Evolutionary conservation across 2,113 vertebrate genomes (phyloP).

Genomic region (Bothrops jararaca): DNA sequence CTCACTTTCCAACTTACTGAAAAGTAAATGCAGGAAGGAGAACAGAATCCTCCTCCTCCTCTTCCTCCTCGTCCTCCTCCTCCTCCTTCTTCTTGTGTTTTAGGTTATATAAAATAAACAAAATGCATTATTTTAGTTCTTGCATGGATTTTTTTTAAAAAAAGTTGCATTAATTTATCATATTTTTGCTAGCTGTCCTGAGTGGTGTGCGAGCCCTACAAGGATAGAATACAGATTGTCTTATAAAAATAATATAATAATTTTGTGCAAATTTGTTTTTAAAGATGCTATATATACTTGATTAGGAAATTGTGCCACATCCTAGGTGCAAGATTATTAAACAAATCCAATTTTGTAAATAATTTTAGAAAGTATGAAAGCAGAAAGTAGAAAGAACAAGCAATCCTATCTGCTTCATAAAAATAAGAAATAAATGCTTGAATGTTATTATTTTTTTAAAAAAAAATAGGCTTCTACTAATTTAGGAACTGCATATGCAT

Average conservation of each 20-base stretch:
- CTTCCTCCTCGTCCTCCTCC: too few species aligned
- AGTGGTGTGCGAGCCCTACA: not conserved
- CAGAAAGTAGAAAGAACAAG: not conserved
- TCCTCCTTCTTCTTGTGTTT: not conserved
- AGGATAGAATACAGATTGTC: not conserved
- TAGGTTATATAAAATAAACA: not conserved
- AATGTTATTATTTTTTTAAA: not conserved
- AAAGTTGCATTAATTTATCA: not conserved
- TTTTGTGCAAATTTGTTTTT: not conserved
- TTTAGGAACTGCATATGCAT: slow-evolving; percentile 48
- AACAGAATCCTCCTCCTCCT: not conserved
- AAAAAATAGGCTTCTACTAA: slow-evolving; percentile 30
- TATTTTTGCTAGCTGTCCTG: not conserved
- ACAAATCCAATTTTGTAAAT: not conserved
- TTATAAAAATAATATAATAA: not conserved
- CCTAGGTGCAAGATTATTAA: not conserved
- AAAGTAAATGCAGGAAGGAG: not conserved
- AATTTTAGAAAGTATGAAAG: not conserved
- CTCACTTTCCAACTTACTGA: not conserved
- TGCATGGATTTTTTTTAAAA: not conserved
- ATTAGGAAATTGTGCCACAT: not conserved
- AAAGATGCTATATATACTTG: not conserved
- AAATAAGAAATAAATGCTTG: not conserved
- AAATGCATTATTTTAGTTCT: not conserved
- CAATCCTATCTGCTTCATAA: not conserved